Percentiles rank a stretch among this genome's conserved stretches.
These are phyloP conservation scores for Drosophila paulistorum DNA, from an alignment of 1,140 invertebrate genomes.

Conservation along the genomic window DNA sequence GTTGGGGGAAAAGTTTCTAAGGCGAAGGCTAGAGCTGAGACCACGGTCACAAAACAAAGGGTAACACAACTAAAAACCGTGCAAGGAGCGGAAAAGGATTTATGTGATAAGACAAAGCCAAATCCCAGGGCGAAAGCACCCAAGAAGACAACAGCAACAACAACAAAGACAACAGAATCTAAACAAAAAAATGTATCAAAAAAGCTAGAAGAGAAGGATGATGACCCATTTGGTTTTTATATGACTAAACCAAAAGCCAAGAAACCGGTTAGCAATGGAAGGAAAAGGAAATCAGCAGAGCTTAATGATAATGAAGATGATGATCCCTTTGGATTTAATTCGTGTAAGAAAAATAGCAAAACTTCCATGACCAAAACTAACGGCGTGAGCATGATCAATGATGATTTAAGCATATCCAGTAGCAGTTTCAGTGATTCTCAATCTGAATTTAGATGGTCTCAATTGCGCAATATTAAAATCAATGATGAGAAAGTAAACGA, in stretches of 20 bases:
- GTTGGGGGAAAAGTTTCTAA: too few relatives aligned
- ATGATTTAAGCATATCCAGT: not conserved
- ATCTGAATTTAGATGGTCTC: not conserved
- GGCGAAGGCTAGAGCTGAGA: not conserved
- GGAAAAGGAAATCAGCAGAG: too few relatives aligned
- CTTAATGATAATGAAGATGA: too few relatives aligned
- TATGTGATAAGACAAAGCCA: not conserved
- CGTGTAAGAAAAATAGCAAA: too few relatives aligned
- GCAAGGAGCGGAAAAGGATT: not conserved
- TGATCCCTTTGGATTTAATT: too few relatives aligned
- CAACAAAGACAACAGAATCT: not conserved
- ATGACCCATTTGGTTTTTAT: too few relatives aligned
- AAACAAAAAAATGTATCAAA: not conserved
- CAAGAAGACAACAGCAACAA: not conserved
- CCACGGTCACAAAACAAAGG: not conserved
- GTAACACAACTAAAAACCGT: not conserved
- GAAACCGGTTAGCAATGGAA: too few relatives aligned
- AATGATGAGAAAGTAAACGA: not conserved
- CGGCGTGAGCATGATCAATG: not conserved
- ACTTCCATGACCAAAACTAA: too few relatives aligned
- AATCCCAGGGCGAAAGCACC: not conserved
- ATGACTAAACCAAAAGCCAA: too few relatives aligned
- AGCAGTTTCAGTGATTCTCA: not conserved
- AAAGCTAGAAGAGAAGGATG: too few relatives aligned
- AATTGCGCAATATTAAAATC: not conserved